A percentile compares a stretch with the other conserved stretches of the same genome.
Conservation (phyloP, 2,888 invertebrate species). For the Drosophila maculinotata region DNA sequence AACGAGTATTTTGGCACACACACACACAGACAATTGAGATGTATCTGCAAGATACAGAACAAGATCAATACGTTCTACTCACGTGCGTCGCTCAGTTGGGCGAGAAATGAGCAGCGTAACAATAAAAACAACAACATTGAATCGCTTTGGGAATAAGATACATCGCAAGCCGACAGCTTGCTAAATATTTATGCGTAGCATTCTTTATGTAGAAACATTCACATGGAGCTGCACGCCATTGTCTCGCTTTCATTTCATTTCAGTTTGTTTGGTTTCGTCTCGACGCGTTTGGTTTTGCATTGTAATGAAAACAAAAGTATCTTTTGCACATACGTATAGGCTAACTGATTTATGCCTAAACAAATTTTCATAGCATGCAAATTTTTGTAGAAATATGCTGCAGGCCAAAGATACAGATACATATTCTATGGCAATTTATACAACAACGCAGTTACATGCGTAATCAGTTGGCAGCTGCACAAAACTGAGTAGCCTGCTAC, state of each 20-base stretch:
- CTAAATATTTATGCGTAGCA: conserved; percentile 72
- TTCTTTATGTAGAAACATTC: conserved; percentile 56
- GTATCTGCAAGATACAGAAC: conserved; percentile 78
- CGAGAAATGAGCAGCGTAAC: conserved; percentile 32
- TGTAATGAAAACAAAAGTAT: conserved; percentile 75
- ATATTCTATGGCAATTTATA: conserved; percentile 50
- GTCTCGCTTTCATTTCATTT: conserved; percentile 53
- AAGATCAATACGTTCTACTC: conserved; percentile 75
- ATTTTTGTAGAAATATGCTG: conserved; percentile 49
- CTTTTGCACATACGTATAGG: conserved; percentile 5
- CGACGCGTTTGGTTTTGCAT: conserved; percentile 32
- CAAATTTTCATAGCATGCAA: conserved; percentile 57
- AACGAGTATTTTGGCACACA: conserved; percentile 69
- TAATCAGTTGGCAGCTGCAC: conserved; percentile 53
- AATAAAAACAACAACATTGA: conserved; percentile 22
- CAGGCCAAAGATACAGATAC: conserved; percentile 33
- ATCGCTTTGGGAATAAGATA: conserved; percentile 43
- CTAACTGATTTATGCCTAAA: conserved; percentile 48
- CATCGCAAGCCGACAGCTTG: conserved; percentile 47
- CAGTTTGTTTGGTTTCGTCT: neutral
- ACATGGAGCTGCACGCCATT: conserved; percentile 56
- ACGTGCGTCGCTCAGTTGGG: conserved; percentile 63
- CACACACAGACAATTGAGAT: conserved; percentile 50
- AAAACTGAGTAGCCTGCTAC: conserved; percentile 19
- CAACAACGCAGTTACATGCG: conserved; percentile 73